Evolutionary conservation across 2,888 invertebrate species (phyloP).

Genomic region (Apodemia zela): DNA sequence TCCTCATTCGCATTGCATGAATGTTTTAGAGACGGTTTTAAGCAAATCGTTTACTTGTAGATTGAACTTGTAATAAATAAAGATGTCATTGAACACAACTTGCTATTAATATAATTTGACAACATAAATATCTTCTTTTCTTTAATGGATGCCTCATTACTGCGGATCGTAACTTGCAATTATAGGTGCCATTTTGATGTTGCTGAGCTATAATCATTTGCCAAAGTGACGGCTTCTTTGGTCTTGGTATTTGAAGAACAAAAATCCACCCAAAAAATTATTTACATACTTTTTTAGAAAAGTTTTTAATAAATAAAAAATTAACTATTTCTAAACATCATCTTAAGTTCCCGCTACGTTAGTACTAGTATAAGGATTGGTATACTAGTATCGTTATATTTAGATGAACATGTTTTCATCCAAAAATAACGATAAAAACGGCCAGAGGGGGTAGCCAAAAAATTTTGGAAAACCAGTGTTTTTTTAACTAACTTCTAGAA

Average conservation of each 20-base stretch:
- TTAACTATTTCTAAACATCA: too few relatives aligned
- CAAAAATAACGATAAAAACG: too few relatives aligned
- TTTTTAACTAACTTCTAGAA: too few relatives aligned
- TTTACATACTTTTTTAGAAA: neutral
- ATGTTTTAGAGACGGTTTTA: constrained; percentile 16
- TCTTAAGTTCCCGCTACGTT: too few relatives aligned
- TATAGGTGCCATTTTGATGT: neutral
- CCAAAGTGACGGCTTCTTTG: neutral
- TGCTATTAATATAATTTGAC: constrained; percentile 10
- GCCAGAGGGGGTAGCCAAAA: too few relatives aligned
- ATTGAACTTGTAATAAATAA: neutral
- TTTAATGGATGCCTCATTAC: constrained; percentile 7
- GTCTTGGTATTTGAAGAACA: neutral
- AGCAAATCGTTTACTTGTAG: neutral
- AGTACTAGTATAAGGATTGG: too few relatives aligned
- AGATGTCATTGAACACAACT: neutral
- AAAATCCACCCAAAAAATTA: neutral
- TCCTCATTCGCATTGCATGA: neutral
- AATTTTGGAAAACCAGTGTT: too few relatives aligned
- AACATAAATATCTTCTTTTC: neutral
- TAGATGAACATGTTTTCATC: too few relatives aligned
- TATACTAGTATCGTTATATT: too few relatives aligned
- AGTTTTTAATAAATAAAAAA: too few relatives aligned
- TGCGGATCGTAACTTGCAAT: neutral
- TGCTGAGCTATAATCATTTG: neutral